Percentiles rank a stretch among this genome's conserved stretches.
phyloP scores from a whole-genome alignment of 2,888 invertebrate genomes.

The Pinctada fucata region DNA sequence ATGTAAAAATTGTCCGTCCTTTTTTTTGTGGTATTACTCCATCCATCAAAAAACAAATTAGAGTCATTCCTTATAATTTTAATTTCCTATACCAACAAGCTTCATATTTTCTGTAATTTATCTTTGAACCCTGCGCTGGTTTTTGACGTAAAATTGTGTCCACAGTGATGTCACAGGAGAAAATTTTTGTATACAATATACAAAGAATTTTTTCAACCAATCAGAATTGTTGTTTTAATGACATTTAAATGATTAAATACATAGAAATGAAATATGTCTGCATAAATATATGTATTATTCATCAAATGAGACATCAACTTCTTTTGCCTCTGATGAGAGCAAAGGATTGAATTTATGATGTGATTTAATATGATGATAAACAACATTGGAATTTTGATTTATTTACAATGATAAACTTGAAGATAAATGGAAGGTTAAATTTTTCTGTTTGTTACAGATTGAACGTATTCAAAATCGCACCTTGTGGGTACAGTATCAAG shows the following conservation, averaged over 20 bases:
- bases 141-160: too few species aligned
- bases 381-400: too few species aligned
- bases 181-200: neutral
- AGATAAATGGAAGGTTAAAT: too few species aligned
- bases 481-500: neutral
- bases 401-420: too few species aligned
- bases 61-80: neutral
- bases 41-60: slow-evolving; percentile 1
- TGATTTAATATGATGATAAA: too few species aligned
- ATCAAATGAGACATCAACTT: too few species aligned
- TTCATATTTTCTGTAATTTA: neutral
- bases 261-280: too few species aligned
- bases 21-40: neutral
- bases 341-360: too few species aligned
- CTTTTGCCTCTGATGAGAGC: too few species aligned
- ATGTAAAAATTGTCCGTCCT: neutral
- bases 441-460: neutral
- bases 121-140: too few species aligned
- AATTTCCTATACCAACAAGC: neutral
- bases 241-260: neutral
- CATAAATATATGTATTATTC: too few species aligned
- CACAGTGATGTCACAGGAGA: neutral
- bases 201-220: neutral
- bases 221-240: neutral
- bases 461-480: neutral